Evolutionary conservation across 2,797 vertebrate genomes (phyloP), one percentile per base, ranked within the genome.

Genomic region (Emys orbicularis): DNA sequence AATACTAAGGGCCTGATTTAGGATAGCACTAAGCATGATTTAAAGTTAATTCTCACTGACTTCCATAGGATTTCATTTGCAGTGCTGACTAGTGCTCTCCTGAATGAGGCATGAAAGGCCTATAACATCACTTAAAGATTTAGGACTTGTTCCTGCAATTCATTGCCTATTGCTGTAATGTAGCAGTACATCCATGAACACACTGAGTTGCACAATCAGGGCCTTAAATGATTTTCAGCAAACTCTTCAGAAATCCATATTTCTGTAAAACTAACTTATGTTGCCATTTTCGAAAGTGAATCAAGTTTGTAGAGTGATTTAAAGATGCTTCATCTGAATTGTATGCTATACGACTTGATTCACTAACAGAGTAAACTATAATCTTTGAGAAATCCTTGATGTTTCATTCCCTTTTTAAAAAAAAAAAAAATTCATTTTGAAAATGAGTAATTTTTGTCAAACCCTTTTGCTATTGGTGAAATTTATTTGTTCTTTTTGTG

Each of bases 381-480:
- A 68, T n/a, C 88, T 91, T 81, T 91, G 1, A 61, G 13, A 61
- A 61, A 16, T 61, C 6, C 6, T 68, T 74, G 52, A 11, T 13
- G 12, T 77, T 85, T 84, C 37, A 61, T 72, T 31, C 79, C 37
- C 56, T 83, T 29, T n/a, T 23, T 4, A 8, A 8, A 37, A 44
- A 23, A 12, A 47, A 12, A 72, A 72, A 34, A 80, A 21, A 50
- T 5, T 59, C 74, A 6, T n/a, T 86, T 84, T 16, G 50, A 65
- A 11, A 16, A 54, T 1, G 77, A 3, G 1, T 95, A 94, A 87
- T 31, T 86, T 90, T 82, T 96, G 25, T 90, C 50, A n/a, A 41
- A 72, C 19, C 41, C n/a, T 72, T 56, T 88, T 96, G 44, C 57
- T 94, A 23, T 94, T 94, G 94, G 41, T 94, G 41, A 94, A 93